Evolutionary conservation across 1,140 invertebrate genomes (phyloP), one percentile per base, ranked within the genome.

Genomic region (Condylostylus longicornis): DNA sequence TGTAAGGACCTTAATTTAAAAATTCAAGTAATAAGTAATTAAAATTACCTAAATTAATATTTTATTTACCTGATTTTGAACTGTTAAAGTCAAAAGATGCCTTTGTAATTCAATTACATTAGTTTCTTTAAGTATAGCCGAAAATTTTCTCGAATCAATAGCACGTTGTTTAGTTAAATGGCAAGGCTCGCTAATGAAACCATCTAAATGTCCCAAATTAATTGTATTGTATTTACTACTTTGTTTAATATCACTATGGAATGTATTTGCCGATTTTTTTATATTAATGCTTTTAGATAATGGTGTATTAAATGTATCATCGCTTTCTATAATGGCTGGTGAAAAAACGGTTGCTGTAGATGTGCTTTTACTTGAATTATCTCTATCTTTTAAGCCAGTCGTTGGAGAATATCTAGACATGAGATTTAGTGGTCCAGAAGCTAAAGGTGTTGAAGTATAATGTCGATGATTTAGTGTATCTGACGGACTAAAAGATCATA

Each of bases 91-190:
- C 40, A 89, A 73, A 15, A 89, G 66, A 64, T 87, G 82, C 36
- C 82, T 71, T 58, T 84, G 82, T 41, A 89, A 67, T 59, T 86
- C 80, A 19, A 86, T 55, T 4, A 79, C 75, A 62, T 82, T 81
- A 27, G 72, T 74, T 65, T 87, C 82, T 33, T 73, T 68, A 28
- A 89, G 67, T 58, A 89, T 87, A 50, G 82, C 80, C 42, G 77
- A 70, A 49, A 87, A 77, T 59, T 83, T 82, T 40, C 69, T 72
- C 17, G 71, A 68, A 56, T 80, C 76, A 2, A 68, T 65, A 13
- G 64, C 61, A 37, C 65, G 48, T 38, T 71, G 66, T 50, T 65
- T 69, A 29, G 67, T 65, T 42, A 65, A 58, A 17, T 63, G 61
- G 12, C 61, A 46, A 5, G 69, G 68, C 25, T 66, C 65, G 35